Percentiles rank a stretch among this genome's conserved stretches.
Evolutionary conservation across 2,888 invertebrate genomes (phyloP).

Genomic region (Clitarchus hookeri): DNA sequence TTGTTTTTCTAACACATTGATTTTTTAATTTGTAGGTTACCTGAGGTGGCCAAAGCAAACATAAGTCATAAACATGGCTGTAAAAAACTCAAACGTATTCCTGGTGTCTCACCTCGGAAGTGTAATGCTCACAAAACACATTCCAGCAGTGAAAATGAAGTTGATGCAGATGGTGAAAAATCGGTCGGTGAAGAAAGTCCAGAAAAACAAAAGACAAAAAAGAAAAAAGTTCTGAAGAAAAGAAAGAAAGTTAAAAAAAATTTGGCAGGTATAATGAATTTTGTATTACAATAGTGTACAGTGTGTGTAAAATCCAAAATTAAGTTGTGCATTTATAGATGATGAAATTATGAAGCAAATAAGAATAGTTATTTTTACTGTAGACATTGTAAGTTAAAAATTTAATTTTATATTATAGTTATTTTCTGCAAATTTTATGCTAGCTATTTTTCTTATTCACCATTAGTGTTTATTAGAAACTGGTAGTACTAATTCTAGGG

Average conservation of each 20-base stretch:
- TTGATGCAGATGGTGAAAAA: constrained; percentile 56
- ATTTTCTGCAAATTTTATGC: no score
- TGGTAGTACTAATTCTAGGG: no score
- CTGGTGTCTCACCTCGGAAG: constrained; percentile 3
- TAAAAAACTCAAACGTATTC: constrained; percentile 25
- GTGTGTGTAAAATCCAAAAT: no score
- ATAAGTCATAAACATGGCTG: constrained; percentile 25
- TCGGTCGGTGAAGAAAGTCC: constrained; percentile 51
- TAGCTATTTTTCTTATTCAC: no score
- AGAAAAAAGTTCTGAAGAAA: constrained; percentile 66
- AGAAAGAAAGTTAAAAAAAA: constrained; percentile 62
- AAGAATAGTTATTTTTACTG: no score
- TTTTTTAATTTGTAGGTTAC: constrained; percentile 10
- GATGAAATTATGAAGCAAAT: no score
- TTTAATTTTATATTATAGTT: no score
- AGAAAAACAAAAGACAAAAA: constrained; percentile 54
- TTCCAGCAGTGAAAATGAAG: constrained; percentile 51
- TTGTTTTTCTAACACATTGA: not conserved
- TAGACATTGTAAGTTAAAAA: no score
- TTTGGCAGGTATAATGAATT: constrained; percentile 34
- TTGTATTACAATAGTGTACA: no score
- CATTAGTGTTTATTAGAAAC: no score
- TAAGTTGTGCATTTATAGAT: no score
- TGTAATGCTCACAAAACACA: constrained; percentile 29
- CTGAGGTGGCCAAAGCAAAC: not conserved